Base-by-base conservation (phyloP, 64 coral and sea anemone species). In the Porites australiensis region DNA sequence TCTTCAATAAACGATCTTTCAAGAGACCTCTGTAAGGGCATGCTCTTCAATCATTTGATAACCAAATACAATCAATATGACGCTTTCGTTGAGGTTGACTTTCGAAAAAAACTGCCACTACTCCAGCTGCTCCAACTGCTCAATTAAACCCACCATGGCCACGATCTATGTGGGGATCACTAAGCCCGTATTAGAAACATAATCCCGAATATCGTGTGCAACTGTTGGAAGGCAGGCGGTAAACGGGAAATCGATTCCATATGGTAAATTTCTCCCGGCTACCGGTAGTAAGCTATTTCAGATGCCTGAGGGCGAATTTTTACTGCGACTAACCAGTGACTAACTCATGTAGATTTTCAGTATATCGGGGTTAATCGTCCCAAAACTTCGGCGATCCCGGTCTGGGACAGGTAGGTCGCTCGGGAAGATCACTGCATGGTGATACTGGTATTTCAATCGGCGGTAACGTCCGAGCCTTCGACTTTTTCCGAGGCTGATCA, bases 341-440 rank as follows among this genome's bases (percentile, higher is more conserved):
- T 79, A 37, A 37, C 46, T 15, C 75, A 13, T 83, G 50, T 59
- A 19, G 18, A 49, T 63, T 81, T 87, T 70, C 22, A 62, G 53
- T 8, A 76, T 9, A 44, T 13, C 64, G 1, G 67, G 22, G 68
- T 91, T 79, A 95, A 69, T 97, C 95, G 66, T 79, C 82, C 77
- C 76, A 97, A n/a, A 88, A 52, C 49, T 80, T 90, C 48, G 95
- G 95, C 21, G 92, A 97, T 54, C 72, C 86, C 16, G 92, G 88
- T 27, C 13, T 83, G 4, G 92, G 88, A 54, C 88, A 71, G 16
- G 88, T 13, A 6, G 77, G 88, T 65, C 92, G 93, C 4, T 90
- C 88, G 15, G 73, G 61, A 19, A 50, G 78, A 8, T 75, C 77
- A 15, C 12, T 18, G 4, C 76, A 19, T 15, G 88, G 73, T 50